Percentiles rank a stretch among this genome's conserved stretches.
Conservation (phyloP, 2,113 vertebrate species). For the Nesospiza acunhae region DNA sequence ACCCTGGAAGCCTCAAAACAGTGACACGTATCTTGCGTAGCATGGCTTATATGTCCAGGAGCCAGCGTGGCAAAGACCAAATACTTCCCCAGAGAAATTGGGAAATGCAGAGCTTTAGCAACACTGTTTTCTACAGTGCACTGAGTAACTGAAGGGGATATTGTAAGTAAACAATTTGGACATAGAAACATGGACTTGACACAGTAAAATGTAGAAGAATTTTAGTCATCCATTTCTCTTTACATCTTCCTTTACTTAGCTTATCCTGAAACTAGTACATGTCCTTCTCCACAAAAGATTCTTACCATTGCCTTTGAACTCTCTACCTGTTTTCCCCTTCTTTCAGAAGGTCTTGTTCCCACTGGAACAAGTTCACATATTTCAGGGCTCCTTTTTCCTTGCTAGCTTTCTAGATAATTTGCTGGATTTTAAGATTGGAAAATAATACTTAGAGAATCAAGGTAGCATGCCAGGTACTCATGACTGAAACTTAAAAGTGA, state of each 20-base stretch:
- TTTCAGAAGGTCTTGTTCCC: neutral
- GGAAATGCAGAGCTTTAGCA: neutral
- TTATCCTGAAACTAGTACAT: neutral
- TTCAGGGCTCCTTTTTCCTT: neutral
- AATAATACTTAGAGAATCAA: neutral
- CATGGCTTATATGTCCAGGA: neutral
- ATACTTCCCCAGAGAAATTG: neutral
- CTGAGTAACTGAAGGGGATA: neutral
- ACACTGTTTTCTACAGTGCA: neutral
- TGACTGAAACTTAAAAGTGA: neutral
- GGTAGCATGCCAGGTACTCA: neutral
- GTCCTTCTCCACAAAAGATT: neutral
- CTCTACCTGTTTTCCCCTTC: neutral
- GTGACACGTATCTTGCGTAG: neutral
- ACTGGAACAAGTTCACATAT: neutral
- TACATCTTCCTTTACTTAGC: neutral
- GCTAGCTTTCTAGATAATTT: neutral
- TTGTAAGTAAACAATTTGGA: neutral
- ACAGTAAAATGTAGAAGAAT: neutral
- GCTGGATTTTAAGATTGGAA: neutral
- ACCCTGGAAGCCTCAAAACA: neutral
- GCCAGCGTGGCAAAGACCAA: neutral
- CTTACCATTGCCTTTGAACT: neutral
- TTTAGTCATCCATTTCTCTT: neutral
- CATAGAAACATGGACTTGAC: neutral